Evolutionary conservation across 2,888 invertebrate genomes (phyloP), one percentile per base, ranked within the genome.

Genomic region (Aphrophora alni): DNA sequence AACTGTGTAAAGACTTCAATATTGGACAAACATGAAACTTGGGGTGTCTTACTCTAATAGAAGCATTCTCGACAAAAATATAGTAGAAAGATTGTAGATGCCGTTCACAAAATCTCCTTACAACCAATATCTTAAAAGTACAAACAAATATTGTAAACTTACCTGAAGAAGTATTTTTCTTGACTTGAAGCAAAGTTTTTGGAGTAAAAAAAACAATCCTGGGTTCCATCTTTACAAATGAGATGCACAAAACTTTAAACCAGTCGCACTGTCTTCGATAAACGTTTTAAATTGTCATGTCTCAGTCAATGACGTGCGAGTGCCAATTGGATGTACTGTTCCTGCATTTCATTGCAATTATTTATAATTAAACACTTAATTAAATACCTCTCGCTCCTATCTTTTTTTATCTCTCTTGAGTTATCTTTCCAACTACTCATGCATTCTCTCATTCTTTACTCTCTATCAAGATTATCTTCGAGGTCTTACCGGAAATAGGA

Each of bases 161-260:
- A 74, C 74, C 74, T 74, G 17, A 38, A 27, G 70, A 4, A 25
- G 70, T 21, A 25, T 38, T n/a, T 27, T 24, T n/a, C 2, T 25
- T 38, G 8, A 27, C 25, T 17, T 38, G 74, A 0, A 38, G 74
- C 38, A 38, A 38, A 24, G 44, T 44, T 26, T 74, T 74, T 24
- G 74, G 74, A 21, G 74, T 74, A 38, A 74, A 74, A 26, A 74
- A 74, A 17, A 74, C 74, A 38, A 74, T 74, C 24, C 74, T 27
- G 14, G 74, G 74, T 38, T 74, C 38, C 74, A 38, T 44, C 21
- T 38, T 33, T 38, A n/a, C 21, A 8, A 17, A 17, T n/a, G n/a
- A n/a, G n/a, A 25, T n/a, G 17, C 28, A 28, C 71, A 71, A 10
- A 33, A n/a, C n/a, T n/a, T 33, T 33, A 33, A 33, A 33, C 33